phyloP scores from a whole-genome alignment of 2,888 invertebrate species.

The Acanthacorydalis orientalis region DNA sequence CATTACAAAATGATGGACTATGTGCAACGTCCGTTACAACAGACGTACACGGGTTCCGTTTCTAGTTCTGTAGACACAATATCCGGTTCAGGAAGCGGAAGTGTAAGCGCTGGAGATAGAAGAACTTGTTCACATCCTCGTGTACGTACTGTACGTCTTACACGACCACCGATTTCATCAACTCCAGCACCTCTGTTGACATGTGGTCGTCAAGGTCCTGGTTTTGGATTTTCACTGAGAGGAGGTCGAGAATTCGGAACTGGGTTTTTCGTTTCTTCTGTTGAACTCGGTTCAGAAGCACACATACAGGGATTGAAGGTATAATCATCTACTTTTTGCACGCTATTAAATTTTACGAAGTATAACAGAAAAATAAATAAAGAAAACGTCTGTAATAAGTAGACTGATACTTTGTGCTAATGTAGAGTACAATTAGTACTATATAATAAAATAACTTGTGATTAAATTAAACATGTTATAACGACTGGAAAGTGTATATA shows the following conservation, averaged over 20 bases:
- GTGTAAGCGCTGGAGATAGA: constrained; percentile 20
- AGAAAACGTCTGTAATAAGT: no score
- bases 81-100: constrained; percentile 24
- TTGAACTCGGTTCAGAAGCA: constrained; percentile 76
- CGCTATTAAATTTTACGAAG: background rate
- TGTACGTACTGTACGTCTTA: constrained; percentile 38
- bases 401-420: no score
- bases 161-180: constrained; percentile 24
- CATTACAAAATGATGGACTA: constrained; percentile 16
- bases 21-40: constrained; percentile 15
- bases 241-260: constrained; percentile 84
- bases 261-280: constrained; percentile 81
- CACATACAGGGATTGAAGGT: constrained; percentile 75
- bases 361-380: no score
- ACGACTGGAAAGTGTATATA: no score
- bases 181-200: constrained; percentile 23
- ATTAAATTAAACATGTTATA: no score
- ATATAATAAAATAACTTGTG: no score
- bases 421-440: no score
- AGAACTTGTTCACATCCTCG: constrained; percentile 32
- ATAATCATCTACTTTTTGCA: constrained; percentile 14
- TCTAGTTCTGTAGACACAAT: constrained; percentile 18
- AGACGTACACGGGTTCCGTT: constrained; percentile 10
- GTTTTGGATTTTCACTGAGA: constrained; percentile 66
- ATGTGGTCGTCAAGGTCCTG: constrained; percentile 37